Conservation (phyloP, 2,888 invertebrate species). For the Eupithecia abbreviata region DNA sequence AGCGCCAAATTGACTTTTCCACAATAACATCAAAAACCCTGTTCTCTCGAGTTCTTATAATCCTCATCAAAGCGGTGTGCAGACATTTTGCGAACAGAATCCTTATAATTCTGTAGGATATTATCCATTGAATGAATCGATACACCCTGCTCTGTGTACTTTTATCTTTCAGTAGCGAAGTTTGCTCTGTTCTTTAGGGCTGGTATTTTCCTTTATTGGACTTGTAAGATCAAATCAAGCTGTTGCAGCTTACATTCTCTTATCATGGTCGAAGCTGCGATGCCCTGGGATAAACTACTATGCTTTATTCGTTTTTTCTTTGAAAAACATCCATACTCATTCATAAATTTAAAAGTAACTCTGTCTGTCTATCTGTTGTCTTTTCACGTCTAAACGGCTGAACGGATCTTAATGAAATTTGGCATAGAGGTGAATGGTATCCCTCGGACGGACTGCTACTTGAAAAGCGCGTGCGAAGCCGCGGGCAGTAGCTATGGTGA, state of each 20-base stretch:
- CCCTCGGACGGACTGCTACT: too few species aligned
- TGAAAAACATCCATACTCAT: too few species aligned
- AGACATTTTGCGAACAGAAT: constrained; percentile 41
- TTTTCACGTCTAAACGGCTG: too few species aligned
- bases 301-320: not conserved
- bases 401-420: too few species aligned
- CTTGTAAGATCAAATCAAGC: constrained; percentile 1
- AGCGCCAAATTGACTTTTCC: constrained; percentile 19
- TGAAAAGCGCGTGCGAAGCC: too few species aligned
- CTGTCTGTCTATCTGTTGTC: too few species aligned
- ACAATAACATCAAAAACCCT: constrained; percentile 35
- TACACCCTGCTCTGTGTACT: constrained; percentile 18
- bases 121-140: constrained; percentile 41
- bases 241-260: not conserved
- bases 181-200: constrained; percentile 8
- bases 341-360: too few species aligned
- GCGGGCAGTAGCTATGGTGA: too few species aligned
- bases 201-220: constrained; percentile 3
- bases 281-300: not conserved
- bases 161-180: constrained; percentile 12
- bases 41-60: constrained; percentile 37
- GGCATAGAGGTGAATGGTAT: too few species aligned
- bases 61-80: constrained; percentile 31
- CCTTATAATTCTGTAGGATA: constrained; percentile 39
- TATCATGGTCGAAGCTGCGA: not conserved